phyloP scores from a whole-genome alignment of 2,888 invertebrate genomes.

The Spilarctia lutea region DNA sequence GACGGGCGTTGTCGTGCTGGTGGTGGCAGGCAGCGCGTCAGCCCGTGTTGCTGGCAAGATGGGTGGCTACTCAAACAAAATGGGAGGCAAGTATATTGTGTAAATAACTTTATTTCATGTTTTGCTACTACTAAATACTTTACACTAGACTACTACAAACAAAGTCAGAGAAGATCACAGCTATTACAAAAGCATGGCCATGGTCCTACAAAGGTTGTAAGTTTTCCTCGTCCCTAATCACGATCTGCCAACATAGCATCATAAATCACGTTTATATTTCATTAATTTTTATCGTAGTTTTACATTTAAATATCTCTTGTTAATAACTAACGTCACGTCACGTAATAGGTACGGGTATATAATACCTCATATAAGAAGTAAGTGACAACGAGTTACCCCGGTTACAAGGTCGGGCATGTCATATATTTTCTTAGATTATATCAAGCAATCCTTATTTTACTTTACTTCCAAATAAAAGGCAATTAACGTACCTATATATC shows the following conservation, averaged over 20 bases:
- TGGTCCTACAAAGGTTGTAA: not conserved
- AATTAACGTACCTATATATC: too few species aligned
- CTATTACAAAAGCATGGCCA: not conserved
- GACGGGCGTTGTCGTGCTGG: conserved; percentile 71
- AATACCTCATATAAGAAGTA: too few species aligned
- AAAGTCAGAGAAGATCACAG: too few species aligned
- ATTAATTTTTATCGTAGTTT: too few species aligned
- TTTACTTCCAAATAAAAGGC: not conserved
- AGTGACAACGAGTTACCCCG: not conserved
- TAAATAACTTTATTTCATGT: not conserved
- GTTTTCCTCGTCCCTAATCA: too few species aligned
- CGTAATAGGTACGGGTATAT: not conserved
- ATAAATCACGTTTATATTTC: too few species aligned
- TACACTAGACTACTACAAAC: too few species aligned
- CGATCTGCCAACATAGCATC: too few species aligned
- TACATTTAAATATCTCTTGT: too few species aligned
- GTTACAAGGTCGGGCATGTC: not conserved
- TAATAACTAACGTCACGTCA: not conserved
- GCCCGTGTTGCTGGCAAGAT: conserved; percentile 93
- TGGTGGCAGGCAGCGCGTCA: conserved; percentile 84
- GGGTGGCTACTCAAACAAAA: conserved; percentile 91
- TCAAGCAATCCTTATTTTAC: too few species aligned
- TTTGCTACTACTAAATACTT: too few species aligned
- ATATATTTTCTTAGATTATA: not conserved
- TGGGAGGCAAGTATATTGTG: conserved; percentile 88